phyloP scores from a whole-genome alignment of 2,113 vertebrate genomes.

The Apteryx mantelli region DNA sequence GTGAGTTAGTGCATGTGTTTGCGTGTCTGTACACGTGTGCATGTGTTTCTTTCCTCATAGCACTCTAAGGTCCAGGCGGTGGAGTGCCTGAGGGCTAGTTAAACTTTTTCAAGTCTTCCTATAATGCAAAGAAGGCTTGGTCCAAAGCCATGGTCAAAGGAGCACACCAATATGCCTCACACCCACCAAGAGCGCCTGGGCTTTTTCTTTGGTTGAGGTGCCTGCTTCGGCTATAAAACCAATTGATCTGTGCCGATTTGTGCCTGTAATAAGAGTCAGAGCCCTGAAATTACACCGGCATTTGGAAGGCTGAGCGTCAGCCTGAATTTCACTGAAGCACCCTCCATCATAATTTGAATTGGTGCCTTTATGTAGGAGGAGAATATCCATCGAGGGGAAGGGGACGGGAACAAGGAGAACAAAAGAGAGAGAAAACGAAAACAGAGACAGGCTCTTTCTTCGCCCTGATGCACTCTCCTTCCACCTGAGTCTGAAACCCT shows the following conservation, averaged over 20 bases:
- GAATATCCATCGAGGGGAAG: background rate
- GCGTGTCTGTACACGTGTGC: rapidly evolving
- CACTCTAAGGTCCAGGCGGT: rapidly evolving
- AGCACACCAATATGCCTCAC: background rate
- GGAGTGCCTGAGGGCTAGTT: background rate
- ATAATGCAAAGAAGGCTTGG: background rate
- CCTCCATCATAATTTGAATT: background rate
- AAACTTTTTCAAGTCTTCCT: background rate
- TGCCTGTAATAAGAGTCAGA: background rate
- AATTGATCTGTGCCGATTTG: background rate
- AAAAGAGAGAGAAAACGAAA: background rate
- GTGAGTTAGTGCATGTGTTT: rapidly evolving
- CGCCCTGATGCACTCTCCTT: background rate
- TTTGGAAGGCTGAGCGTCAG: background rate
- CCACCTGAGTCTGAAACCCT: background rate
- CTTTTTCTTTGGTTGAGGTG: background rate
- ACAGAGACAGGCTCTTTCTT: background rate
- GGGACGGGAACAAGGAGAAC: background rate
- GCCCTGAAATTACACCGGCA: rapidly evolving
- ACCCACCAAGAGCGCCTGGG: rapidly evolving
- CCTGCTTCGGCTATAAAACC: background rate
- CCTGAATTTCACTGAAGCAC: background rate
- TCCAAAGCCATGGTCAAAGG: background rate
- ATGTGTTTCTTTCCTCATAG: background rate
- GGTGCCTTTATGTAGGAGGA: background rate